Evolutionary conservation across 2,113 vertebrate genomes (phyloP), one percentile per base, ranked within the genome.

Genomic region (Mastomys natalensis): DNA sequence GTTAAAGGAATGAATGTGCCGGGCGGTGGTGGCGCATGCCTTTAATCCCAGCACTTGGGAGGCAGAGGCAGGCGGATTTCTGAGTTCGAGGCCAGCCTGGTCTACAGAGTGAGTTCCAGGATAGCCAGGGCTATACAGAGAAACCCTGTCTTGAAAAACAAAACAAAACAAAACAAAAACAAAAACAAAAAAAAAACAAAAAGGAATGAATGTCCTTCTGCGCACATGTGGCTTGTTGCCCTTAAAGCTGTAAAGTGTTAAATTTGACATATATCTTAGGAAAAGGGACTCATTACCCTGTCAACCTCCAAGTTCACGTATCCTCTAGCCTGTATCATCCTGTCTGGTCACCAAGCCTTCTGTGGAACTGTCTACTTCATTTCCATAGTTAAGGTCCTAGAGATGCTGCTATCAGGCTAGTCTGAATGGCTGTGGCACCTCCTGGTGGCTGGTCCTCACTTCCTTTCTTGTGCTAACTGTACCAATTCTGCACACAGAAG

Each of bases 191-290:
- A n/a, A n/a, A n/a, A n/a, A n/a, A n/a, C n/a, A n/a, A n/a, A 45
- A 64, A 66, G 43, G 51, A 95, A 76, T 73, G 87, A 74, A 55
- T 11, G 86, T 58, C 13, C 74, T 93, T 86, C 82, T 73, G 55
- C 26, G 66, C 53, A 51, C 29, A 31, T 8, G 5, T 80, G 13
- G 21, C 26, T 76, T 34, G 66, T 95, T 94, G 80, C 94, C 40
- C 34, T 88, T 94, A 89, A 72, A 89, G 40, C 22, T 15, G 86
- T 45, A 6, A 34, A 68, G 29, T 0, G 45, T 92, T 88, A 40
- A 45, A 58, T 89, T 48, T 80, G 80, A 85, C 77, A 70, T 86
- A 73, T 51, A 77, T n/a, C 84, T 66, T 34, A 64, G 60, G 60
- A 40, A 17, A 8, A 37, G 5, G 13, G 64, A 88, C 29, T 40